Evolutionary conservation across 1,140 invertebrate genomes (phyloP), one percentile per base, ranked within the genome.

Genomic region (Odontomachus brunneus): DNA sequence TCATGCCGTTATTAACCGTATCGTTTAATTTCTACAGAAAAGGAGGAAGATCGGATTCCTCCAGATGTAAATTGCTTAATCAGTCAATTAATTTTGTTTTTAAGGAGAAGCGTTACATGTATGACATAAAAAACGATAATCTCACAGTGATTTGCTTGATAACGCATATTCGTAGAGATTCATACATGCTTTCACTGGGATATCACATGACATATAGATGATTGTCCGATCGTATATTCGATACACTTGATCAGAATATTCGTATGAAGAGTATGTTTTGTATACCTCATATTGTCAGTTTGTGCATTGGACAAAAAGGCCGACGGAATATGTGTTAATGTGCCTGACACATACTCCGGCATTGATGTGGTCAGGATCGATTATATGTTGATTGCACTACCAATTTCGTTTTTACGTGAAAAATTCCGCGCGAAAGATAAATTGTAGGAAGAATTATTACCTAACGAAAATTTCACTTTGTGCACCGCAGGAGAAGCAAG

Each of bases 171-270:
- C 49, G 53, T 38, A 53, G 49, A 26, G 51, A 48, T 74, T 49
- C 38, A 14, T 33, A 66, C 53, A 66, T 66, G 29, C 60, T 76
- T 76, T 76, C 48, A 53, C 60, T 63, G 38, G 4, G 24, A 19
- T 73, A 72, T 55, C 51, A 49, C 14, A 51, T 76, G 74, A 53
- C 48, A 55, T 76, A 12, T 53, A 38, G 62, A 76, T 76, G 74
- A 76, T 76, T 26, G 19, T 9, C 26, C 11, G 60, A 12, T 33
- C 63, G 7, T n/a, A 63, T 75, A 74, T 74, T 63, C 17, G 14
- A 14, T 62, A 44, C 26, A 17, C 11, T 29, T 26, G 3, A 63
- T 75, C 7, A 19, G 22, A 75, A 62, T 49, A 49, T 63, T 33
- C 22, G 22, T 9, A 1, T 11, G 33, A 26, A 44, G 38, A 44